Base-by-base conservation (phyloP, 2,888 invertebrate species). In the Rutpela maculata region DNA sequence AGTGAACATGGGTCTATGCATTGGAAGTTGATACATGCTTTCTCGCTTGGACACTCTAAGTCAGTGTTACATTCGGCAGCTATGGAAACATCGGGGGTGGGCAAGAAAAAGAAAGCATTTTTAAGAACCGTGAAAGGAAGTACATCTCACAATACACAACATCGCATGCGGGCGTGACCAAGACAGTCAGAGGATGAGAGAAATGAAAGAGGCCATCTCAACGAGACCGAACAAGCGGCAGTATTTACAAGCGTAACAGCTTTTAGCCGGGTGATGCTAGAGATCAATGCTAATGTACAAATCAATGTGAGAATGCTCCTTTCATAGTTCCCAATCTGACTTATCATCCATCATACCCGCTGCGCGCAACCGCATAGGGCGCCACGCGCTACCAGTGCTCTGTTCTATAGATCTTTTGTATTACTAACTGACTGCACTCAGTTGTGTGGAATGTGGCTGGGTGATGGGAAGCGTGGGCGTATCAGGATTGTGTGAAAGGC, bases 1-100 rank as follows among this genome's bases (percentile, higher is more conserved):
- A 97, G 93, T 88, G 94, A 94, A 92, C 97, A 98, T 83, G 97
- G 97, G 91, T 97, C 96, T 91, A 95, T 93, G 91, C 97, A 98
- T 91, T 95, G 95, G 91, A 95, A 94, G 91, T 95, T 95, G 91
- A 96, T 93, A 92, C 97, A 98, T 90, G 96, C 95, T 92, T 96
- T 95, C 91, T 97, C 96, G 91, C 95, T 95, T 85, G 96, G 94
- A 92, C 97, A 98, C 92, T 97, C 97, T 92, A 94, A 93, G 93
- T 97, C 96, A 91, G 94, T 94, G 92, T 94, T 94, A 92, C 97
- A 97, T 94, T 96, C 95, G 86, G 89, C 89, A 86, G 90, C 90
- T 90, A 88, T 85, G 85, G 85, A 83, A 81, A 80, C 80, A 82
- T 79, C 78, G 84, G 86, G 85, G 87, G 84, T 86, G 88, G 86